Conservation (phyloP, 2,113 vertebrate genomes). For the Riparia riparia region DNA sequence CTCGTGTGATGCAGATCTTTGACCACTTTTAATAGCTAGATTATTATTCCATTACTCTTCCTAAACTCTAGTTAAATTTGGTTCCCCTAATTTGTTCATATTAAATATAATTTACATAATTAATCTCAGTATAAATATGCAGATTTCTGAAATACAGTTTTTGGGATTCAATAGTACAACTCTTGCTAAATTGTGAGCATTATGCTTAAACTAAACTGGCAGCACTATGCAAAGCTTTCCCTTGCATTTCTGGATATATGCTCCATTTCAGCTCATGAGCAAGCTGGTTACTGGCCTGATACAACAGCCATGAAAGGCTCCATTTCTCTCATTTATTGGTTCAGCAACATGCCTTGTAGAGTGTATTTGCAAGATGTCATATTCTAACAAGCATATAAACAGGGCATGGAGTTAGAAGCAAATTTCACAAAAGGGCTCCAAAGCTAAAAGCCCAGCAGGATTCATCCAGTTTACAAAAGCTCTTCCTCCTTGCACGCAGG, state of each 20-base stretch:
- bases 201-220: slow-evolving; percentile 26
- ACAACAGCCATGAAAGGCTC: slow-evolving; percentile 58
- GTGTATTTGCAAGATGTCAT: slow-evolving; percentile 67
- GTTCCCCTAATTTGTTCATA: slow-evolving; percentile 33
- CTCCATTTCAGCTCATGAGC: slow-evolving; percentile 50
- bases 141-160: slow-evolving; percentile 27
- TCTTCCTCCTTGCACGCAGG: slow-evolving; percentile 50
- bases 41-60: slow-evolving; percentile 56
- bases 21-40: slow-evolving; percentile 50
- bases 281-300: slow-evolving; percentile 39
- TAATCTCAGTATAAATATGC: slow-evolving; percentile 31
- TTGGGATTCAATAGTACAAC: slow-evolving; percentile 1
- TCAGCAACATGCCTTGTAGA: slow-evolving; percentile 49
- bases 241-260: slow-evolving; percentile 63
- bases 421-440: slow-evolving; percentile 64
- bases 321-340: slow-evolving; percentile 68
- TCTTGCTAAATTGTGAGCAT: not conserved
- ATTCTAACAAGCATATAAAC: slow-evolving; percentile 70
- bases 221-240: not conserved
- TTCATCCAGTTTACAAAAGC: slow-evolving; percentile 72
- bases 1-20: slow-evolving; percentile 60
- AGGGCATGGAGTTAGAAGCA: slow-evolving; percentile 37
- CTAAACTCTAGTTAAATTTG: slow-evolving; percentile 56
- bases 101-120: slow-evolving; percentile 49
- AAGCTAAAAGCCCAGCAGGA: slow-evolving; percentile 74